Evolutionary conservation across 2,113 vertebrate genomes (phyloP), one percentile per base, ranked within the genome.

Genomic region (Alces alces): DNA sequence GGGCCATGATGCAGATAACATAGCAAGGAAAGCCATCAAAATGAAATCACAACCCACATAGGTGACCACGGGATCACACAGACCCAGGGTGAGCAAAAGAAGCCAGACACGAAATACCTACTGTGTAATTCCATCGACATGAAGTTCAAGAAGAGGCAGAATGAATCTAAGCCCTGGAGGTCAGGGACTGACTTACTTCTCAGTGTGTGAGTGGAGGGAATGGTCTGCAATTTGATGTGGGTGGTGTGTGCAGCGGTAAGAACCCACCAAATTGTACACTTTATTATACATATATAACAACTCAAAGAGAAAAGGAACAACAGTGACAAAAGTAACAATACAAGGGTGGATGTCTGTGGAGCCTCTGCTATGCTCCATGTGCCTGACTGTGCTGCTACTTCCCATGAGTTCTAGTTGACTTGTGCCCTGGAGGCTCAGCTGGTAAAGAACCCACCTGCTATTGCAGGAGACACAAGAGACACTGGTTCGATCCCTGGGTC

Each of bases 371-470:
- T 2, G 25, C 6, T 8, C 14, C 23, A 0, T 0, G 16, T 21
- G 33, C 17, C 54, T 0, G 5, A 15, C 15, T 7, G 27, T 5
- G 4, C 60, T 36, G 1, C 27, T n/a, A 21, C 45, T 30, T 36
- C 14, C 0, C 0, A 0, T 1, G 6, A 8, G 5, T 45, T 66
- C 66, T 10, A 11, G 9, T 12, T 50, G 7, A 33, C 28, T 3
- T 15, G 23, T 50, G 11, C 16, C 8, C 70, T 27, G 39, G 39
- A 43, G 39, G 70, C 70, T 76, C 70, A 76, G 70, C 70, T 39
- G 70, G 21, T 76, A 39, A 76, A 76, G 70, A 43, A 43, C 70
- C 23, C 36, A 39, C 12, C 14, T 43, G 23, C 39, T 6, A 15
- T 43, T 43, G 23, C 70, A 43, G 70, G 39, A 43, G 70, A 27